Conservation (phyloP, 1,140 invertebrate genomes). For the Rhopalosiphum padi region DNA sequence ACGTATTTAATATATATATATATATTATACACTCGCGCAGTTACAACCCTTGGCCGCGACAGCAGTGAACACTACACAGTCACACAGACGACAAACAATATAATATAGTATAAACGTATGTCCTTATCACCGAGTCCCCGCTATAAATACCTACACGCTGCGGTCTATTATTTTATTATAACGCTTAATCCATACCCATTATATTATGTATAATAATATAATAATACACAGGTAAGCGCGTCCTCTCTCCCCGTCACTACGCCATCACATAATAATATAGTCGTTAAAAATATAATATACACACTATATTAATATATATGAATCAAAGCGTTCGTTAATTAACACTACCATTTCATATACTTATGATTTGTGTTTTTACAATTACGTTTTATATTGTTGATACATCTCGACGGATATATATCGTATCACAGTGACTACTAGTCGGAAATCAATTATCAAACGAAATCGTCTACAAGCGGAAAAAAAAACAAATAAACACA, state of each 20-base stretch:
- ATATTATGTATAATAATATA: not conserved
- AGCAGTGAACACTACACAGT: not conserved
- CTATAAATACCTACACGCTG: not conserved
- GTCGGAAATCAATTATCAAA: not conserved
- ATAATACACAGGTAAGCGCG: not conserved
- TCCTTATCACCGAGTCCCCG: not conserved
- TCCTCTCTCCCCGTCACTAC: not conserved
- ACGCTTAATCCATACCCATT: not conserved
- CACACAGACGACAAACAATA: conserved; percentile 24
- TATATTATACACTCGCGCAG: not conserved
- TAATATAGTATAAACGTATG: not conserved
- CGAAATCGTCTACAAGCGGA: not conserved
- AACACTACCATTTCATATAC: not conserved
- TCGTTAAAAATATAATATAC: not conserved
- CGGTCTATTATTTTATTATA: conserved; percentile 1
- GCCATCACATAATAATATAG: not conserved
- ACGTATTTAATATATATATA: not conserved
- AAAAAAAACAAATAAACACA: too few species aligned
- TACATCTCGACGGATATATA: not conserved
- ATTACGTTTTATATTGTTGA: not conserved
- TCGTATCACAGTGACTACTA: not conserved
- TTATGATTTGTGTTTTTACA: not conserved
- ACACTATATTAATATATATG: not conserved
- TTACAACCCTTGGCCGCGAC: conserved; percentile 12
- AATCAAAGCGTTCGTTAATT: not conserved